phyloP scores from a whole-genome alignment of 2,797 vertebrate genomes.

The Erethizon dorsatum region DNA sequence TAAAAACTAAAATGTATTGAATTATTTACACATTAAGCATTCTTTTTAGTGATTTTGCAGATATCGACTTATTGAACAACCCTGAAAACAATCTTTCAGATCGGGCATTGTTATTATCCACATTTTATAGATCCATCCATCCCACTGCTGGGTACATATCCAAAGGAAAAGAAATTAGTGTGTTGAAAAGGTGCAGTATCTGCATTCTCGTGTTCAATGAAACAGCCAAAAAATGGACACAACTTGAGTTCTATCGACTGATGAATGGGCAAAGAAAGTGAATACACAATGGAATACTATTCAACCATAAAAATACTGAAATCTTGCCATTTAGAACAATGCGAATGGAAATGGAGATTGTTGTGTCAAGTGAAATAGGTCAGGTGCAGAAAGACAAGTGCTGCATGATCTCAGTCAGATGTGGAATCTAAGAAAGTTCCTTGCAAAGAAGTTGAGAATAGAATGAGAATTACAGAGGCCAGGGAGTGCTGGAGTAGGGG shows the following conservation, averaged over 20 bases:
- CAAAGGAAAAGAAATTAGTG: not conserved
- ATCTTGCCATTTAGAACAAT: not conserved
- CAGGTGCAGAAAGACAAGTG: not conserved
- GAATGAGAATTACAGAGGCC: not conserved
- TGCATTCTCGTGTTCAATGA: not conserved
- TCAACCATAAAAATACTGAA: not conserved
- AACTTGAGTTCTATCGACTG: too few relatives aligned
- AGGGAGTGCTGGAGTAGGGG: too few relatives aligned
- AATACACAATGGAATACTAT: not conserved
- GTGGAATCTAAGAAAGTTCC: too few relatives aligned
- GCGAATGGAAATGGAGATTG: not conserved
- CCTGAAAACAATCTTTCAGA: not conserved
- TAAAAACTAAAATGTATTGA: not conserved
- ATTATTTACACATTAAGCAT: not conserved
- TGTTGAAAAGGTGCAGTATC: not conserved
- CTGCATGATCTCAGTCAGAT: not conserved
- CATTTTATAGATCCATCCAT: not conserved
- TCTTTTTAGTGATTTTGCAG: constrained; percentile 1
- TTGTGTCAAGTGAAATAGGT: not conserved
- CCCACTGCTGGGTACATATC: not conserved
- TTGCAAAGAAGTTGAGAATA: not conserved
- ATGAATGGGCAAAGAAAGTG: too few relatives aligned
- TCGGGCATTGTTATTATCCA: not conserved
- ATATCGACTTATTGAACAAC: not conserved
- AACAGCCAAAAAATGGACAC: not conserved